phyloP scores from a whole-genome alignment of 1,140 invertebrate species.

The Pissodes strobi region DNA sequence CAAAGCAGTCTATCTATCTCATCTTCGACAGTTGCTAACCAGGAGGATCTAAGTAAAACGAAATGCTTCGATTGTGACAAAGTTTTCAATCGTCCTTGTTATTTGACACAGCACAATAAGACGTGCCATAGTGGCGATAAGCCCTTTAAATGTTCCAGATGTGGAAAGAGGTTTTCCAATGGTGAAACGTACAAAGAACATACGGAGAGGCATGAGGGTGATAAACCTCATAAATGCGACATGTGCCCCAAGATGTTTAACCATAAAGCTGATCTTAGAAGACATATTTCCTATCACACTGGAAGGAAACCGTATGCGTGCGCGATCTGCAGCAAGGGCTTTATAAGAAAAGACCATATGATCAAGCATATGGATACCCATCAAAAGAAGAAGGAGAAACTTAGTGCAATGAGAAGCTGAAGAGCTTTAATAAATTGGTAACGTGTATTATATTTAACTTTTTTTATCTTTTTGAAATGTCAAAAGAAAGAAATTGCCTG shows the following conservation, averaged over 20 bases:
- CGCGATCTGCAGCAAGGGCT: slow-evolving; percentile 82
- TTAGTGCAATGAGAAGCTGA: slow-evolving; percentile 27
- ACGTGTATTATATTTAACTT: neutral
- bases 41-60: slow-evolving; percentile 55
- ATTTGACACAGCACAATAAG: slow-evolving; percentile 88
- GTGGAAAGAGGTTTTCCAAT: slow-evolving; percentile 80
- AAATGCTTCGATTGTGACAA: slow-evolving; percentile 85
- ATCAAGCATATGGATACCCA: slow-evolving; percentile 91
- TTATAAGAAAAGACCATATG: slow-evolving; percentile 94
- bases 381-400: slow-evolving; percentile 49
- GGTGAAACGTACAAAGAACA: slow-evolving; percentile 72
- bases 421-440: slow-evolving; percentile 3
- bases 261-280: slow-evolving; percentile 87
- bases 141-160: slow-evolving; percentile 81
- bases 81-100: slow-evolving; percentile 83
- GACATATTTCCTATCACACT: slow-evolving; percentile 86
- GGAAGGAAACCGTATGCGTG: slow-evolving; percentile 82
- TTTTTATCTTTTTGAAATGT: too few relatives aligned
- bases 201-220: slow-evolving; percentile 74
- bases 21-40: slow-evolving; percentile 29
- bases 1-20: slow-evolving; percentile 39
- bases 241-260: slow-evolving; percentile 87
- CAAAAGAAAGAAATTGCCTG: too few relatives aligned
- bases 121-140: slow-evolving; percentile 85
- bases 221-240: slow-evolving; percentile 88